Evolutionary conservation across 2,113 vertebrate genomes (phyloP), one percentile per base, ranked within the genome.

Genomic region (Felis chaus): DNA sequence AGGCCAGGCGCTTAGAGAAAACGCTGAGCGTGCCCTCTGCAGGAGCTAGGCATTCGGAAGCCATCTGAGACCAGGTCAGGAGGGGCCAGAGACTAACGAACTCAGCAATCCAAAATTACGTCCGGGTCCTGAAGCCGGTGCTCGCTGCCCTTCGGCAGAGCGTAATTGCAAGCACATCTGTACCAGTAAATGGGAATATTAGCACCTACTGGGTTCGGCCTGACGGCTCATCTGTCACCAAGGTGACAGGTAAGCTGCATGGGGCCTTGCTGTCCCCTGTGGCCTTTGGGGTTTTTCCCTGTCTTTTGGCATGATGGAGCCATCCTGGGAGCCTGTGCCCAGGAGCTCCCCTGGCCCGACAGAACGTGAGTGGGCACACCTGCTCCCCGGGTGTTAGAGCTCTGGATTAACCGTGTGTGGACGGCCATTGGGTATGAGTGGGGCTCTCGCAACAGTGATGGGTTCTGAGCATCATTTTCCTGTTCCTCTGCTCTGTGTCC

Each of bases 361-460:
- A 14, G 50, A 29, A 33, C 41, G 48, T 23, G 78, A 2, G 23
- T 0, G 2, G 50, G 61, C 7, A 7, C 2, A 2, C 1, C 5
- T 2, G 12, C 66, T 36, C 14, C 33, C 0, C 29, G 0, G 25
- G 39, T 11, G 33, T 5, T 1, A 1, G 10, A 33, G 39, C 69
- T 68, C 29, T 15, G 15, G 19, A 1, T 25, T 33, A 8, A 1
- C 36, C 3, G 14, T 0, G 0, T 2, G 9, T 3, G 23, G 21
- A 7, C 10, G 21, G 41, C 63, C 12, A 0, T 9, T 1, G 18
- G 12, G 27, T 3, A 13, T 57, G 16, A 25, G 14, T 15, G 6
- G 50, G 76, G 10, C n/a, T 55, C 68, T 66, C 25, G 27, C 45
- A 41, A n/a, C 33, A 1, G 65, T 6, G 57, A 7, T 29, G n/a